Evolutionary conservation across 2,888 invertebrate species (phyloP), one percentile per base, ranked within the genome.

Genomic region (Tridacna gigas): DNA sequence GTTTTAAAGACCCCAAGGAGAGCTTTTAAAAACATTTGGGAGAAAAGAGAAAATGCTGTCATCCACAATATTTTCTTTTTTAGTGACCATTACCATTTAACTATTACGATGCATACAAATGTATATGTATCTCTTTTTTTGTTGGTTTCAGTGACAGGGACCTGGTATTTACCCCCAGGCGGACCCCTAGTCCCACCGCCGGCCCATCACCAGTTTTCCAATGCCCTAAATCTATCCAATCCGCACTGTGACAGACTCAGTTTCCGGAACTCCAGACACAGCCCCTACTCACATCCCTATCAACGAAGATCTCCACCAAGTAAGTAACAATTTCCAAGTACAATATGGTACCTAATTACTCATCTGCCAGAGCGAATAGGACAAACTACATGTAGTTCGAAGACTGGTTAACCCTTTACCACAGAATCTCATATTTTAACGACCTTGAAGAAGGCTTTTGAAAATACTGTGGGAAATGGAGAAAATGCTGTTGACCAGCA

Each of bases 141-240:
- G 26, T 47, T 56, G n/a, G 5, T 89, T 90, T 77, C 90, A 93
- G 93, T 93, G 77, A 87, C 93, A 18, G 89, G 91, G 0, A 90
- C 93, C 11, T 93, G 93, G 93, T 93, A 92, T 78, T 71, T 93
- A 28, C 91, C 92, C 11, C 90, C 92, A 0, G 90, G 92, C 28
- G 91, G 91, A 79, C 75, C 90, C 9, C 82, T 93, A 37, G 91
- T 93, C 12, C 93, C 93, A 13, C 93, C 93, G 11, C 93, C 93
- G 18, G 92, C 93, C 12, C 93, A 93, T 74, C 93, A 93, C 75
- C 92, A 92, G 89, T 92, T 92, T 74, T 87, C 92, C 37, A 91
- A 92, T 51, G 90, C 91, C 47, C 84, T 93, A n/a, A 91, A 90
- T 48, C 88, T 92, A 18, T 87, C 92, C 25, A 91, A 90, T 76